Percentiles rank a stretch among this genome's conserved stretches.
phyloP scores from a whole-genome alignment of 2,888 invertebrate genomes.

The Auanema sp. region DNA sequence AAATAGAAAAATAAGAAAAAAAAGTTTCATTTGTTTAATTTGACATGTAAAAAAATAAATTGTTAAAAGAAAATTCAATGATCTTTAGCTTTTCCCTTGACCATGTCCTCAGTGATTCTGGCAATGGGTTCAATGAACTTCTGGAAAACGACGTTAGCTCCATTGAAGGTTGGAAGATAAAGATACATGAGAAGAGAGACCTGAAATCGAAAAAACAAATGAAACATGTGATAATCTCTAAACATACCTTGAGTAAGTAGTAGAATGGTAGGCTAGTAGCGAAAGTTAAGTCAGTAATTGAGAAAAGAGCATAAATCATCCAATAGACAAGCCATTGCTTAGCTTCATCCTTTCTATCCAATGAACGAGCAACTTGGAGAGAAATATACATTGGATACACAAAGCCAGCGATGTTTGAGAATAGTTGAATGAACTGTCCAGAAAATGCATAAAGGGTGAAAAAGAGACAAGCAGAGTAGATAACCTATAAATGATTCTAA shows the following conservation, averaged over 20 bases:
- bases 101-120: no score
- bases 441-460: conserved; percentile 85
- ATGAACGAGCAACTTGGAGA: not conserved
- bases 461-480: conserved; percentile 14
- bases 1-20: no score
- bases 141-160: conserved; percentile 66
- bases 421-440: conserved; percentile 88
- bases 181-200: conserved; percentile 67
- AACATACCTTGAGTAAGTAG: conserved; percentile 65
- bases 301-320: conserved; percentile 93
- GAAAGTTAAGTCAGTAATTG: conserved; percentile 83
- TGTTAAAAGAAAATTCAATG: no score
- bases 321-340: conserved; percentile 91
- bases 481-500: not conserved
- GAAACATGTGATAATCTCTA: not conserved
- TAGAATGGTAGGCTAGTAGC: conserved; percentile 81
- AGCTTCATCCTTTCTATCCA: conserved; percentile 64
- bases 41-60: no score
- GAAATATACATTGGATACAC: conserved; percentile 78
- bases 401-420: conserved; percentile 91
- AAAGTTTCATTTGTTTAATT: no score
- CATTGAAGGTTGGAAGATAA: conserved; percentile 66
- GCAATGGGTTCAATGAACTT: conserved; percentile 63
- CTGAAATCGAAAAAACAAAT: conserved; percentile 46
- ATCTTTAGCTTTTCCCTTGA: no score